phyloP scores from a whole-genome alignment of 2,113 vertebrate genomes.

The Epinephelus fuscoguttatus region DNA sequence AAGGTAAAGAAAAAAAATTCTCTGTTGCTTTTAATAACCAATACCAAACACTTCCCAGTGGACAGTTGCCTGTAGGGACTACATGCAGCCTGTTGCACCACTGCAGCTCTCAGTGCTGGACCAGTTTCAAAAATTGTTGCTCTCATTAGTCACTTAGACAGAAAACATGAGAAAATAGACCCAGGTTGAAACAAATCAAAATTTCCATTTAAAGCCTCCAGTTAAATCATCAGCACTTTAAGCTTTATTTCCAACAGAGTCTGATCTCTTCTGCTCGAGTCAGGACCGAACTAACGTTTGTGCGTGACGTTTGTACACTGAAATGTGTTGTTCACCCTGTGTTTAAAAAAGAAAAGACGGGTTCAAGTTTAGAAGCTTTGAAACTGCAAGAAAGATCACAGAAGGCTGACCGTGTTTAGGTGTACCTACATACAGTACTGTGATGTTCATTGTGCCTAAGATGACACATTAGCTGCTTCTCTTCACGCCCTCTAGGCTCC shows the following conservation, averaged over 20 bases:
- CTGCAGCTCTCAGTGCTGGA: too few relatives aligned
- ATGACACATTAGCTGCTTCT: slow-evolving; percentile 1
- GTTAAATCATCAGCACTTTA: slow-evolving; percentile 67
- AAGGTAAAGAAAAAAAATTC: too few relatives aligned
- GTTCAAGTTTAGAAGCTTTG: slow-evolving; percentile 7
- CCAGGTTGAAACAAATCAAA: too few relatives aligned
- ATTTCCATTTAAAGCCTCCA: slow-evolving; percentile 12
- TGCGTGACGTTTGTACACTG: slow-evolving; percentile 40
- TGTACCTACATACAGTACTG: slow-evolving; percentile 16
- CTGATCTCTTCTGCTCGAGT: slow-evolving; percentile 43
- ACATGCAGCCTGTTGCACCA: too few relatives aligned
- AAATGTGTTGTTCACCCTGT: slow-evolving; percentile 10
- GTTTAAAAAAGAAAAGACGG: not conserved
- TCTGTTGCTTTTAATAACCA: too few relatives aligned
- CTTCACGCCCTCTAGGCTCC: not conserved
- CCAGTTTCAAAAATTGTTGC: too few relatives aligned
- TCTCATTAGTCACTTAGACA: too few relatives aligned
- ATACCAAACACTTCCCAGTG: too few relatives aligned
- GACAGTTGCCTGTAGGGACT: too few relatives aligned
- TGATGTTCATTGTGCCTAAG: slow-evolving; percentile 52
- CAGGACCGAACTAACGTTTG: not conserved
- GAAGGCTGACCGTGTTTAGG: slow-evolving; percentile 7
- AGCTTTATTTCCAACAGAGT: slow-evolving; percentile 48
- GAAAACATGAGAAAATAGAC: too few relatives aligned
- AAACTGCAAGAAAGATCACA: slow-evolving; percentile 25